Conservation (phyloP, 2,113 vertebrate genomes). For the Agapornis roseicollis region DNA sequence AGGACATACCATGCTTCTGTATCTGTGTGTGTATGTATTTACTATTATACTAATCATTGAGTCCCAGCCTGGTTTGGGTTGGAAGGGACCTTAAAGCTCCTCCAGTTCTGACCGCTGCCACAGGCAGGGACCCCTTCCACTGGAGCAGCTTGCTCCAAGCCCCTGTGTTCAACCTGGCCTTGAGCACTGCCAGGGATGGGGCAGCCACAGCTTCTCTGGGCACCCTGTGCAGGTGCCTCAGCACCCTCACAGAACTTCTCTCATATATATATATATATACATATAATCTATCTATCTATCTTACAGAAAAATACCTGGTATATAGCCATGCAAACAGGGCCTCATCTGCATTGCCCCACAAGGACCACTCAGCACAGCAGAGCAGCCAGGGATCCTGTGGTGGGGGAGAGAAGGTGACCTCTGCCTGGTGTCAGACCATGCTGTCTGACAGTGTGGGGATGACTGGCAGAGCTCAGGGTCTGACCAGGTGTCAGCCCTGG, state of each 20-base stretch:
- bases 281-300: too few species aligned
- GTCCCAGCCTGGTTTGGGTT: background rate
- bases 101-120: background rate
- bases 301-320: background rate
- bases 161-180: background rate
- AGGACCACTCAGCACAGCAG: accelerated
- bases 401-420: background rate
- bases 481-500: background rate
- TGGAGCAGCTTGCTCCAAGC: background rate
- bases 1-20: background rate
- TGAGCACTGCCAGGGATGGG: background rate
- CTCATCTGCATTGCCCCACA: background rate
- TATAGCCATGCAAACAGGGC: accelerated
- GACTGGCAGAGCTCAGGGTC: background rate
- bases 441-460: background rate
- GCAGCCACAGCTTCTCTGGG: background rate
- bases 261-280: background rate
- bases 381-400: background rate
- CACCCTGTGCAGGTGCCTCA: background rate
- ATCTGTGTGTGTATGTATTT: background rate
- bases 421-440: background rate
- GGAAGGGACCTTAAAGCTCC: background rate
- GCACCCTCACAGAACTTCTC: background rate
- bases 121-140: background rate
- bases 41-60: background rate